These are phyloP conservation scores for Hexactinellida sp. DNA, from an alignment of 37 sponge, comb jelly and placozoan genomes.

Conservation along the genomic window DNA sequence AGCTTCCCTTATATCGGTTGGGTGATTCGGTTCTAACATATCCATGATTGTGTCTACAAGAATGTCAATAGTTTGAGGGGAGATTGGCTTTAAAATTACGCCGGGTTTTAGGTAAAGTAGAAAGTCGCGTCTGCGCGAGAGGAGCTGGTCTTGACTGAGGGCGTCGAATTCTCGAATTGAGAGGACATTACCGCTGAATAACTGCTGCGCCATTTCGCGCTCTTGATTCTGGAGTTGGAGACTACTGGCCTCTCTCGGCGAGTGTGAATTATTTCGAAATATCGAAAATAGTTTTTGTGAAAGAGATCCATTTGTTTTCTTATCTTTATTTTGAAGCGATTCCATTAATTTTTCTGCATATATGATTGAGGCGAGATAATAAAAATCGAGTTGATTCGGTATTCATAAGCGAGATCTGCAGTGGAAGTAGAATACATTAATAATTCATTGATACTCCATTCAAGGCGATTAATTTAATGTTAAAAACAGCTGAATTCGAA, in stretches of 20 bases:
- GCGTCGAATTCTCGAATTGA: neutral
- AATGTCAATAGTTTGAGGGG: neutral
- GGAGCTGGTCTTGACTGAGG: neutral
- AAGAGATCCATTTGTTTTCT: neutral
- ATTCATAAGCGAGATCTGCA: slow-evolving; percentile 17
- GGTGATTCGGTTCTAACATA: neutral
- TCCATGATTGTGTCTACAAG: neutral
- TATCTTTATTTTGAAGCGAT: neutral
- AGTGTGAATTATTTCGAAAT: neutral
- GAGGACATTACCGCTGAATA: neutral
- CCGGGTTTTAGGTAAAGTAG: neutral
- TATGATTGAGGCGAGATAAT: neutral
- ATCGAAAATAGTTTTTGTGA: neutral
- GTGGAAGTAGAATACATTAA: neutral
- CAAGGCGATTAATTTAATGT: neutral
- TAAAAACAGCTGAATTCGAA: slow-evolving; percentile 18
- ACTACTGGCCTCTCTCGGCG: no score
- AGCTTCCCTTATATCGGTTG: neutral
- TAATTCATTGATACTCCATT: neutral
- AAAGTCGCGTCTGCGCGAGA: neutral
- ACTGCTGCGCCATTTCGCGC: neutral
- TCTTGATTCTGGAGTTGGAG: neutral
- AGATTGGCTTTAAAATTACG: neutral
- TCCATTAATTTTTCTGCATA: neutral
- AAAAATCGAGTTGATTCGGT: slow-evolving; percentile 16